A percentile compares a stretch with the other conserved stretches of the same genome.
These are phyloP conservation scores for Eupithecia subumbrata DNA, from an alignment of 2,888 invertebrate species.

Conservation along the genomic window DNA sequence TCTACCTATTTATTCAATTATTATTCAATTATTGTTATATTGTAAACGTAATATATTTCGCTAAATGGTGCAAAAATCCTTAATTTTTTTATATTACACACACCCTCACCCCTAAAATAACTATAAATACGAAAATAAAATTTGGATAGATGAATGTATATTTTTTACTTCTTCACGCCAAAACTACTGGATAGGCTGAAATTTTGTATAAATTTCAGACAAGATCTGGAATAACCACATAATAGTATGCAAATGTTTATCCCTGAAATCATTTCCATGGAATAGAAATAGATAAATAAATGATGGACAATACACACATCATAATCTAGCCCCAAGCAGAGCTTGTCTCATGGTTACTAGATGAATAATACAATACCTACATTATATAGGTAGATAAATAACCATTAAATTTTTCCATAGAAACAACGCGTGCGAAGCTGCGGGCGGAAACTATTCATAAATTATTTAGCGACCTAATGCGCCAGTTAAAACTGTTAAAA, in stretches of 20 bases:
- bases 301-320: too few relatives aligned
- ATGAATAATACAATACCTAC: too few relatives aligned
- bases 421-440: not conserved
- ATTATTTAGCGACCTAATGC: constrained; percentile 32
- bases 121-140: not conserved
- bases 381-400: too few relatives aligned
- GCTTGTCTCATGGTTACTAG: too few relatives aligned
- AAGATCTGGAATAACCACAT: not conserved
- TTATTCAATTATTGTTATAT: not conserved
- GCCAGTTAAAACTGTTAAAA: constrained; percentile 23
- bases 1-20: not conserved
- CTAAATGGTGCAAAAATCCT: not conserved
- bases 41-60: not conserved
- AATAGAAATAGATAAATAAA: not conserved
- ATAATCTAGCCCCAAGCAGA: too few relatives aligned
- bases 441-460: not conserved
- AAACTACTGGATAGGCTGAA: not conserved
- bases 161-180: not conserved
- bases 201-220: not conserved
- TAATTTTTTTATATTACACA: not conserved
- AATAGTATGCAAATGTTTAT: not conserved
- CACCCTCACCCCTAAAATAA: too few relatives aligned
- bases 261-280: not conserved
- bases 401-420: not conserved
- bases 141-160: not conserved